Evolutionary conservation across 2,113 vertebrate species (phyloP), one percentile per base, ranked within the genome.

Genomic region (Cyanoliseus patagonus): DNA sequence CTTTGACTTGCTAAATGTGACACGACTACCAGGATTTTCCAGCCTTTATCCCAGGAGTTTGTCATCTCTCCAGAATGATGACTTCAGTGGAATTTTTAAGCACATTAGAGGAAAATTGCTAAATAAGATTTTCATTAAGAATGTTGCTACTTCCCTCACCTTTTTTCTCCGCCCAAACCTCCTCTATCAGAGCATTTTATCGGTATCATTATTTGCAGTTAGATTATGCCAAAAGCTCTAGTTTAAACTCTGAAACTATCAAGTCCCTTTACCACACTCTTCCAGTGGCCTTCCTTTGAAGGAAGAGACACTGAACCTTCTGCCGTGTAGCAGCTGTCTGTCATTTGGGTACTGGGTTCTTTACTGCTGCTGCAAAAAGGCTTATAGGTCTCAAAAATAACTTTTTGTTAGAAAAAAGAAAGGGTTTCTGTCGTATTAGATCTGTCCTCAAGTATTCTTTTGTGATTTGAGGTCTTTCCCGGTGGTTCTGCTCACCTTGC

Each of bases 1-100:
- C 96, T 95, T 94, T 96, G 94, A 94, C 95, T 96, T 96, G 70
- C 91, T 97, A 96, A 96, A 96, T 95, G 90, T 97, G 95, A 93
- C 81, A 88, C 3, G 10, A 95, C 88, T 92, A 79, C 80, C 77
- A 93, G 91, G 88, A 92, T 93, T 95, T 91, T 68, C 39, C 88
- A 83, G 67, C 90, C 66, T 95, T 94, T 95, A 88, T 96, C 89
- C 94, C 89, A 55, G 55, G 86, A 92, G 94, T 95, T 95, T 94
- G 95, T 95, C 92, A 67, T 91, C 73, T 64, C 77, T 90, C 83
- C 70, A 67, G 86, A 69, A 94, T 22, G 85, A 94, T 96, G 92
- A 96, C 96, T 95, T 93, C 87, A 5, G 84, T 94, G 75, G 86
- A 94, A 90, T 94, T 92, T 92, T 82, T 86, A 92, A 95, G 73